Percentiles rank a stretch among this genome's conserved stretches.
Conservation (phyloP, 2,888 invertebrate species). For the Xiphydria camelus region DNA sequence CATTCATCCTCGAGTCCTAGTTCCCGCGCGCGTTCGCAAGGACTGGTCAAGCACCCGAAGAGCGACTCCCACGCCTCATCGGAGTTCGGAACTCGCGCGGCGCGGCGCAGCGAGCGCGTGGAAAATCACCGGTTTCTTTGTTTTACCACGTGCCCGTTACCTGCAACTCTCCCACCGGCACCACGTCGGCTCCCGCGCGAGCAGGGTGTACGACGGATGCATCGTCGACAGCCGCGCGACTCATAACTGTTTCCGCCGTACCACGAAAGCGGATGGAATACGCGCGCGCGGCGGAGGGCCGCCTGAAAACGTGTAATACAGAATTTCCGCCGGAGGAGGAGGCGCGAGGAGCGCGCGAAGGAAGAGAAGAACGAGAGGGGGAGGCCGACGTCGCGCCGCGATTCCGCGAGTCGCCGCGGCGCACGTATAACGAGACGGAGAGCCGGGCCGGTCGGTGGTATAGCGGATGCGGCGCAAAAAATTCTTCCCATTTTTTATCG, state of each 20-base stretch:
- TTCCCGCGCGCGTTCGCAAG: neutral
- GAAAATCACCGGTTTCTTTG: conserved; percentile 36
- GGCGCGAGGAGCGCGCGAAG: no score
- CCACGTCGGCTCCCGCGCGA: conserved; percentile 10
- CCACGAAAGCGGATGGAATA: no score
- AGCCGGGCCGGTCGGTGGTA: no score
- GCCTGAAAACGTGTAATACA: no score
- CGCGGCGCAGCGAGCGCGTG: conserved; percentile 28
- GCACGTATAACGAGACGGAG: no score
- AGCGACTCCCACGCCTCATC: conserved; percentile 38
- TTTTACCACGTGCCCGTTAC: conserved; percentile 31
- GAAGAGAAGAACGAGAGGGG: no score
- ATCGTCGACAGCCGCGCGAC: neutral
- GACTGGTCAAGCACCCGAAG: neutral
- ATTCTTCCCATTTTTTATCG: neutral
- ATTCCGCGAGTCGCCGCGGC: no score
- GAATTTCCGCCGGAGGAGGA: no score
- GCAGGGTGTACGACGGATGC: neutral
- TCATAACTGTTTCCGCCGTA: neutral
- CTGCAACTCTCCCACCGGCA: conserved; percentile 38
- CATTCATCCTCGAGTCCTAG: no score
- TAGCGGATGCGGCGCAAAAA: no score
- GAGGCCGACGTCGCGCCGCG: no score
- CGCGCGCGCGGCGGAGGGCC: no score
- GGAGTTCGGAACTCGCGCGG: conserved; percentile 23